These are phyloP conservation scores for Sinocyclocheilus maitianheensis DNA, from an alignment of 2,113 vertebrate species.

Conservation along the genomic window DNA sequence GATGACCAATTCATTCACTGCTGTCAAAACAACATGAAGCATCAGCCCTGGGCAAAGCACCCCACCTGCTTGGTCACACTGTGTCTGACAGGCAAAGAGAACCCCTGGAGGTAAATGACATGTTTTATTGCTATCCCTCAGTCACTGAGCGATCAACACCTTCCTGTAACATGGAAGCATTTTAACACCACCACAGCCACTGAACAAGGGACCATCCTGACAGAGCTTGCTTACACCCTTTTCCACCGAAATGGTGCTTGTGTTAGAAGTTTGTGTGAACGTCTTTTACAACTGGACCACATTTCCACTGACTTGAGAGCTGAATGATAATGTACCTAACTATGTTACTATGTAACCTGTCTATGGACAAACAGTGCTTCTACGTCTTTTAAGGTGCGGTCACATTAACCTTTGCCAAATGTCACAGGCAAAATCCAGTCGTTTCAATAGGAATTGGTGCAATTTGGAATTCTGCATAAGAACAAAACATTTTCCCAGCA, in stretches of 20 bases:
- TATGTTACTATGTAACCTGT: background rate
- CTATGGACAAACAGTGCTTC: background rate
- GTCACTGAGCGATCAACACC: constrained; percentile 50
- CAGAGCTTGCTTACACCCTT: background rate
- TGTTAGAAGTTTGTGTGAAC: background rate
- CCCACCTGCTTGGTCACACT: background rate
- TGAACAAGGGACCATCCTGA: constrained; percentile 2
- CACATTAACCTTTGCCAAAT: background rate
- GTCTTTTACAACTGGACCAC: background rate
- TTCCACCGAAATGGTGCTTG: background rate
- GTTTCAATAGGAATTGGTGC: background rate
- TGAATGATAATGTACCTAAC: background rate
- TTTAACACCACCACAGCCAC: constrained; percentile 12
- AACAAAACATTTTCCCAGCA: too few species aligned
- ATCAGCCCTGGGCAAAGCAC: constrained; percentile 27
- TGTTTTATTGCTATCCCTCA: constrained; percentile 56
- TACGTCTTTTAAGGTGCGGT: too few species aligned
- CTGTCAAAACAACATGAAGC: constrained; percentile 33
- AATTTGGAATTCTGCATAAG: too few species aligned
- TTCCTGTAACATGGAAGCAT: background rate
- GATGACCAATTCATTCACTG: constrained; percentile 48
- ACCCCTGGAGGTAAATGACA: constrained; percentile 61
- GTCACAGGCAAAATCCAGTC: background rate
- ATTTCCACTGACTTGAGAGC: background rate
- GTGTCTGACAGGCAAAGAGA: constrained; percentile 44